Percentiles rank a stretch among this genome's conserved stretches.
phyloP scores from a whole-genome alignment of 2,113 vertebrate species.

The Indicator indicator region DNA sequence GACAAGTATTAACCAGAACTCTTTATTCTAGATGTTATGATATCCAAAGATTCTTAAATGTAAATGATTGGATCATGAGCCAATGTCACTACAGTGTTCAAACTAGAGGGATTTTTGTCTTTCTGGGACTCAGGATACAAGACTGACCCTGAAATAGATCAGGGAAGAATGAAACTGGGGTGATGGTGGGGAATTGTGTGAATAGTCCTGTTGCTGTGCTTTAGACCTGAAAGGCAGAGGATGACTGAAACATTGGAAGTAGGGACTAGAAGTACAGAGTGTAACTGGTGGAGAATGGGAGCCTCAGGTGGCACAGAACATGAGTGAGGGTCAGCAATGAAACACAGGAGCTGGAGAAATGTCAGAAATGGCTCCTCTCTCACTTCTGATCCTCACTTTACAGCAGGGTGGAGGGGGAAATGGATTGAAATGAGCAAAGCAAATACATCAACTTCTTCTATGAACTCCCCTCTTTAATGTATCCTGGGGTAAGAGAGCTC shows the following conservation, averaged over 20 bases:
- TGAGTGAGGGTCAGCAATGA: not conserved
- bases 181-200: not conserved
- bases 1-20: not conserved
- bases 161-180: not conserved
- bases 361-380: not conserved
- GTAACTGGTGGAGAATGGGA: not conserved
- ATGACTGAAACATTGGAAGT: not conserved
- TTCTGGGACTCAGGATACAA: not conserved
- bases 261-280: not conserved
- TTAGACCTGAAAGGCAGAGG: not conserved
- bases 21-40: not conserved
- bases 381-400: not conserved
- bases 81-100: not conserved
- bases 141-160: not conserved
- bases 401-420: not conserved
- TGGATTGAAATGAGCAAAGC: not conserved
- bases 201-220: not conserved
- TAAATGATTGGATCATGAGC: not conserved
- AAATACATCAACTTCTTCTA: not conserved
- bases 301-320: not conserved
- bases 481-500: not conserved
- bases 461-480: not conserved
- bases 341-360: not conserved
- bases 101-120: not conserved
- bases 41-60: not conserved